Conservation (phyloP, 2,113 vertebrate species). For the Nibea albiflora region DNA sequence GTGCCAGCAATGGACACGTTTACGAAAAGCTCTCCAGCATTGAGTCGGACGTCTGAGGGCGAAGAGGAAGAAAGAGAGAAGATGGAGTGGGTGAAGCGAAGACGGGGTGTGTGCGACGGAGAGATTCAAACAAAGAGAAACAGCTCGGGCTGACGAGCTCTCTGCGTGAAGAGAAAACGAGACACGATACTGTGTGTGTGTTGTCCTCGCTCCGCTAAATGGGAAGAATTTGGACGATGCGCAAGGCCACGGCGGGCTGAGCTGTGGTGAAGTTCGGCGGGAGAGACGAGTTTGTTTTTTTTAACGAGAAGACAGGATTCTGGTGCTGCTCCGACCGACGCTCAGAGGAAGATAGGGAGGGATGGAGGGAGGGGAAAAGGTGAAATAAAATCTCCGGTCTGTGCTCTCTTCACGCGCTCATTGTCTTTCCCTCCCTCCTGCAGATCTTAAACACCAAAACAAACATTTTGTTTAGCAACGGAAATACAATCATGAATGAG, state of each 20-base stretch:
- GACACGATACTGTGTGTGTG: constrained; percentile 37
- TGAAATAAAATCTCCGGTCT: constrained; percentile 66
- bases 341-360: constrained; percentile 48
- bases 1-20: constrained; percentile 99
- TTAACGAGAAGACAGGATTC: constrained; percentile 66
- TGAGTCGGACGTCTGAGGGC: constrained; percentile 97
- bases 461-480: constrained; percentile 74
- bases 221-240: constrained; percentile 62
- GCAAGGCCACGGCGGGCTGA: constrained; percentile 49
- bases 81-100: constrained; percentile 56
- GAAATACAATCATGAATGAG: constrained; percentile 84
- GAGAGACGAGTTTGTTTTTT: constrained; percentile 38
- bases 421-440: constrained; percentile 71
- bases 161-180: constrained; percentile 58
- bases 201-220: constrained; percentile 52
- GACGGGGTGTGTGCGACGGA: neutral
- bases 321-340: constrained; percentile 68
- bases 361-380: constrained; percentile 33
- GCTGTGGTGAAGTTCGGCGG: constrained; percentile 50
- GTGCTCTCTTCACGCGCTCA: constrained; percentile 63
- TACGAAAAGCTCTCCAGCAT: constrained; percentile 99
- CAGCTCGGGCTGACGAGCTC: constrained; percentile 46
- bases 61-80: constrained; percentile 55
- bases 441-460: constrained; percentile 80
- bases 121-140: constrained; percentile 29